Conservation (phyloP, 2,797 vertebrate genomes). For the Sternarchorhynchus goeldii region DNA sequence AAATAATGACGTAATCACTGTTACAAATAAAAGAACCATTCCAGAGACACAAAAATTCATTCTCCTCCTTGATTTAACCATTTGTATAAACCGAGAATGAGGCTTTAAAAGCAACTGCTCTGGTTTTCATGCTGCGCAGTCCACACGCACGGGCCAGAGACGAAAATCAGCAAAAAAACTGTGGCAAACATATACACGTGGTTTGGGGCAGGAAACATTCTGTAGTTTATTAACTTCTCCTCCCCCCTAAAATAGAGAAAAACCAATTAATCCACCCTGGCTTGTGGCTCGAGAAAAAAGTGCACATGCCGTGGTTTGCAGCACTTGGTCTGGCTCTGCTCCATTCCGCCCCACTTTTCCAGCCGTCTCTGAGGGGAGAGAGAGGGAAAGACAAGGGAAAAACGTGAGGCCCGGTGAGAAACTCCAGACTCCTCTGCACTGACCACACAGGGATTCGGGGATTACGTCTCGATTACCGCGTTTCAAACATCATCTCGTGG, state of each 20-base stretch:
- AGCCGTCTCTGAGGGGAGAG: conserved; percentile 39
- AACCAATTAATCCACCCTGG: conserved; percentile 62
- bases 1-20: conserved; percentile 3
- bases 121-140: neutral
- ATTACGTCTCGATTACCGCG: conserved; percentile 70
- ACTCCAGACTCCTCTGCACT: conserved; percentile 65
- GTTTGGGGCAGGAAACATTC: conserved; percentile 45
- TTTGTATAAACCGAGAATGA: neutral
- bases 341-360: conserved; percentile 51
- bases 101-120: neutral
- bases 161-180: conserved; percentile 34
- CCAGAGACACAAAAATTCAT: neutral
- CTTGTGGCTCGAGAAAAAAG: conserved; percentile 56
- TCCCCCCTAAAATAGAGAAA: conserved; percentile 57
- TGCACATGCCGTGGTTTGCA: conserved; percentile 59
- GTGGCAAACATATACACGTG: conserved; percentile 24
- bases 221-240: conserved; percentile 56
- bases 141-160: conserved; percentile 12
- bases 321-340: conserved; percentile 53
- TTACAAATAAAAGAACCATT: neutral
- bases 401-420: conserved; percentile 44
- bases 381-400: conserved; percentile 34
- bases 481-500: conserved; percentile 73
- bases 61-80: neutral
- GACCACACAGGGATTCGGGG: conserved; percentile 66